Evolutionary conservation across 1,140 invertebrate genomes (phyloP), one percentile per base, ranked within the genome.

Genomic region (Drosophila pandora): DNA sequence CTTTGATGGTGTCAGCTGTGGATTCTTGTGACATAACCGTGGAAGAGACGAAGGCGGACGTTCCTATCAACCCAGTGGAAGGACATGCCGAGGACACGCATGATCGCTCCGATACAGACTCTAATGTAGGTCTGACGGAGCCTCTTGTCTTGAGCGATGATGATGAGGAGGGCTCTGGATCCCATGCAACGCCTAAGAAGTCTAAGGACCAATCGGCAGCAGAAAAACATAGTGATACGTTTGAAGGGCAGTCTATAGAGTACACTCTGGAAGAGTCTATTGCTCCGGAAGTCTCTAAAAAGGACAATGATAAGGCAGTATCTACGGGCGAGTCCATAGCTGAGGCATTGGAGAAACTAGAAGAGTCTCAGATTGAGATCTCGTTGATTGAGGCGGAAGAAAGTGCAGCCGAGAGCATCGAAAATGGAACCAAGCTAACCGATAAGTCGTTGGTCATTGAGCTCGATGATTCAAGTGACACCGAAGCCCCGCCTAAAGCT

Each of bases 131-230:
- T 4, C 54, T 84, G 25, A 30, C 49, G 0, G 81, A 84, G 17
- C 82, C 81, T 30, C 34, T 84, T 2, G 59, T 85, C n/a, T 7
- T 84, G 0, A 84, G 82, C 43, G 80, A 83, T 13, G 80, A 84
- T 49, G 81, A 77, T 9, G 65, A 62, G n/a, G 55, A 57, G 1
- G 23, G 34, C 7, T 13, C 43, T 6, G 25, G 52, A 22, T 7
- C 37, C 9, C 12, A 34, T 10, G n/a, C 2, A 22, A 55, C 21
- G 23, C n/a, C 70, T 7, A 43, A 48, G 23, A 56, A 45, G n/a
- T 12, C 23, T 21, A 21, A 17, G 13, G 21, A 41, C 39, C 0
- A n/a, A 41, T 41, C 13, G 39, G 13, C n/a, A 41, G 13, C 10
- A 8, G 17, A 21, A 17, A 43, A 43, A 43, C 41, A 6, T 2